Percentiles rank a stretch among this genome's conserved stretches.
Conservation (phyloP, 2,888 invertebrate species). For the Nomada fucata region DNA sequence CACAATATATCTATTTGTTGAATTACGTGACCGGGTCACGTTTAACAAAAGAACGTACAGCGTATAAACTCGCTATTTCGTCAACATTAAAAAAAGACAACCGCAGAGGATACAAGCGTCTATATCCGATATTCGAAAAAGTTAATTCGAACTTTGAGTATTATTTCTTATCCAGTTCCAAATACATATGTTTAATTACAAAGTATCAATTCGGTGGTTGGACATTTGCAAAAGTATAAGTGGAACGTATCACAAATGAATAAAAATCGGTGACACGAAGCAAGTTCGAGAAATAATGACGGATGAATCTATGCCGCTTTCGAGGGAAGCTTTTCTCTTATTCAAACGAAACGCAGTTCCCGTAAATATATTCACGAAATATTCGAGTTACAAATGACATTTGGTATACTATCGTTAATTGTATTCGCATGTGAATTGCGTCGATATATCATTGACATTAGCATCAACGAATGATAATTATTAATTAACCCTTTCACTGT, state of each 20-base stretch:
- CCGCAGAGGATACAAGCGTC: neutral
- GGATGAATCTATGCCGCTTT: neutral
- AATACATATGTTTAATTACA: neutral
- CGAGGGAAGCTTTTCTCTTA: neutral
- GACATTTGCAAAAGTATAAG: neutral
- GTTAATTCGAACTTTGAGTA: slow-evolving; percentile 8
- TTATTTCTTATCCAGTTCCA: neutral
- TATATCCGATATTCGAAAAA: slow-evolving; percentile 18
- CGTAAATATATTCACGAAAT: neutral
- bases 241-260: neutral
- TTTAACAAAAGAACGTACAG: slow-evolving; percentile 28
- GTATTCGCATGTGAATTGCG: neutral
- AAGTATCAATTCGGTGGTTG: neutral
- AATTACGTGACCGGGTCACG: neutral
- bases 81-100: neutral
- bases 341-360: neutral
- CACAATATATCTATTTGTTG: slow-evolving; percentile 18
- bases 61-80: slow-evolving; percentile 16
- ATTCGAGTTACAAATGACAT: neutral
- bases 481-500: slow-evolving; percentile 7
- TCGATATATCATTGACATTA: slow-evolving; percentile 1
- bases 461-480: slow-evolving; percentile 4
- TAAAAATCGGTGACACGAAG: neutral
- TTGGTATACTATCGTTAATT: neutral
- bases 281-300: neutral